These are phyloP conservation scores for Formica exsecta DNA, from an alignment of 1,140 invertebrate genomes.

Conservation along the genomic window DNA sequence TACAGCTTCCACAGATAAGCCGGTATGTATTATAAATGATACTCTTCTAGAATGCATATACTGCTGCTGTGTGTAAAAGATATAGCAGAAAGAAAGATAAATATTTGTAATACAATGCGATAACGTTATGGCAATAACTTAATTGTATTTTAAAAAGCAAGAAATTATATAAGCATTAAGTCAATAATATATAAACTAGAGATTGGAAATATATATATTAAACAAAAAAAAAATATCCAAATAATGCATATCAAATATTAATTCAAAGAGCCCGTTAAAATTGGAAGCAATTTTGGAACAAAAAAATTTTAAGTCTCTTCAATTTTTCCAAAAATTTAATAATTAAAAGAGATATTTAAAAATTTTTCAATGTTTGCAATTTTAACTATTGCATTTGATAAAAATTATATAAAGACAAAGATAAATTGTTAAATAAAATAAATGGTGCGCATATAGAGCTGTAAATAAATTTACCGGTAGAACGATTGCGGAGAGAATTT, in stretches of 20 bases:
- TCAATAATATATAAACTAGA: conserved; percentile 8
- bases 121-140: conserved; percentile 8
- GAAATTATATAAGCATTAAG: background rate
- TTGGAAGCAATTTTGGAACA: background rate
- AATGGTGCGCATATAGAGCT: background rate
- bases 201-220: background rate
- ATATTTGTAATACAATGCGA: conserved; percentile 3
- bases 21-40: background rate
- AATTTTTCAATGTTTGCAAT: background rate
- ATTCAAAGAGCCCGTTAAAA: background rate
- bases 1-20: conserved; percentile 23
- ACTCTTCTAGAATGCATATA: conserved; percentile 7
- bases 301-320: background rate
- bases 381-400: background rate
- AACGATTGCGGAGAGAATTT: background rate
- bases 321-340: conserved; percentile 8
- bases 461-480: background rate
- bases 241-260: conserved; percentile 18
- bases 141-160: background rate
- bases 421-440: background rate
- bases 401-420: background rate
- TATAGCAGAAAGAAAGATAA: background rate
- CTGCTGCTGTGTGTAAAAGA: conserved; percentile 2
- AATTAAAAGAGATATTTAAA: background rate
- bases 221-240: background rate